These are phyloP conservation scores for Pithys albifrons DNA, from an alignment of 2,113 vertebrate genomes.

Conservation along the genomic window DNA sequence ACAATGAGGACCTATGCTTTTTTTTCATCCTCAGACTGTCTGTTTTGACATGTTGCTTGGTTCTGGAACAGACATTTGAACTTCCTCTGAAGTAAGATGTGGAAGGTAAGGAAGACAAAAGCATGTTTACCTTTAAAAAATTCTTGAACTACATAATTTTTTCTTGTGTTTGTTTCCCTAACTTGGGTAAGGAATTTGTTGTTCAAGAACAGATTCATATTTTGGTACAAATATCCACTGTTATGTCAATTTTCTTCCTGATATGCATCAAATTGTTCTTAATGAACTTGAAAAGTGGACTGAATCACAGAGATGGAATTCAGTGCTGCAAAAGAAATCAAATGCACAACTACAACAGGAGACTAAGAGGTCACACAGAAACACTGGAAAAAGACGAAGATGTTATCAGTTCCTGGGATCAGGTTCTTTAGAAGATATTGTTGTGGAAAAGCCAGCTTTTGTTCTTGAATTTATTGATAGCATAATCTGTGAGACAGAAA, in stretches of 20 bases:
- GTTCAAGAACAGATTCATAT: background rate
- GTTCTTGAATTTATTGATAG: background rate
- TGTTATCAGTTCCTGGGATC: background rate
- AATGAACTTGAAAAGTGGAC: background rate
- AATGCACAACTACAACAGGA: background rate
- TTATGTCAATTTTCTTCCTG: background rate
- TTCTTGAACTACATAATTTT: background rate
- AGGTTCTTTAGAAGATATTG: background rate
- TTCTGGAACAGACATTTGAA: background rate
- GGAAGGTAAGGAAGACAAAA: background rate
- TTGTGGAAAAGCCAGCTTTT: background rate
- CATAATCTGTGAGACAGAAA: background rate
- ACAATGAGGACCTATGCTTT: background rate
- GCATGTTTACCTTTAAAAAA: background rate
- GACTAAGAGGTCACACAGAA: background rate
- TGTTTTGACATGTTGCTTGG: background rate
- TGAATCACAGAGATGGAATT: background rate
- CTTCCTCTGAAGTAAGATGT: background rate
- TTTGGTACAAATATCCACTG: background rate
- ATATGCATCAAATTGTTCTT: background rate
- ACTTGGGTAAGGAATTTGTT: background rate
- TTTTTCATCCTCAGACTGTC: background rate
- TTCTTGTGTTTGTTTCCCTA: background rate
- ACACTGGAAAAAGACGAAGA: background rate
- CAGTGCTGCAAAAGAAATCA: background rate